A percentile compares a stretch with the other conserved stretches of the same genome.
These are phyloP conservation scores for Phorcus lineatus DNA, from an alignment of 2,888 invertebrate genomes.

Conservation along the genomic window DNA sequence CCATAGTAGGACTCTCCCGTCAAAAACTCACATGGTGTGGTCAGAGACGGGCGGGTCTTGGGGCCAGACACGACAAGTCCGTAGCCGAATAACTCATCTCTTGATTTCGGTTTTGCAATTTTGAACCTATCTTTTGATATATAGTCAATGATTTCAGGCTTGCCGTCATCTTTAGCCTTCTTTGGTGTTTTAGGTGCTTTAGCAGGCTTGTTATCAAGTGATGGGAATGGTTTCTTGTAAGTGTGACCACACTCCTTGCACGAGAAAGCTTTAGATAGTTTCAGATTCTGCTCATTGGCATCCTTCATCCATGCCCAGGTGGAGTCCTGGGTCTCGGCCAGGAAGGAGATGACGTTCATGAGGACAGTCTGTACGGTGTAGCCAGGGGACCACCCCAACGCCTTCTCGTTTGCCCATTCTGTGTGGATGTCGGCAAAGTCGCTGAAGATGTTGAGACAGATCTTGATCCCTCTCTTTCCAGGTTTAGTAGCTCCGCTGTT, in stretches of 20 bases:
- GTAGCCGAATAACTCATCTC: slow-evolving; percentile 61
- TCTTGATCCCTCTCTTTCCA: slow-evolving; percentile 64
- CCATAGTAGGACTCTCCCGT: slow-evolving; percentile 56
- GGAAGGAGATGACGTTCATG: slow-evolving; percentile 65
- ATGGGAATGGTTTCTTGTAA: slow-evolving; percentile 60
- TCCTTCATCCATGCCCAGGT: slow-evolving; percentile 42
- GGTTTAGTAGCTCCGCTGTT: slow-evolving; percentile 64
- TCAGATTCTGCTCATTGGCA: slow-evolving; percentile 56
- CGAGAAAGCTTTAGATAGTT: slow-evolving; percentile 56
- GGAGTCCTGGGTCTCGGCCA: slow-evolving; percentile 59
- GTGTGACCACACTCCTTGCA: slow-evolving; percentile 67
- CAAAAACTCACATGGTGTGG: slow-evolving; percentile 67
- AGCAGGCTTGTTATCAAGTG: slow-evolving; percentile 42
- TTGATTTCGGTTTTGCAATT: slow-evolving; percentile 47
- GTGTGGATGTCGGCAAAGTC: slow-evolving; percentile 66
- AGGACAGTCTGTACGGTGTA: slow-evolving; percentile 68
- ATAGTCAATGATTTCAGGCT: slow-evolving; percentile 58
- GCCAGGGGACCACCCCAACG: slow-evolving; percentile 66
- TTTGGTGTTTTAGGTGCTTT: slow-evolving; percentile 31
- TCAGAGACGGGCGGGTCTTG: slow-evolving; percentile 56
- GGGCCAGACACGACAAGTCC: slow-evolving; percentile 65
- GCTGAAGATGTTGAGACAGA: slow-evolving; percentile 67
- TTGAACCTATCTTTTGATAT: slow-evolving; percentile 61
- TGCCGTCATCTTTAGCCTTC: slow-evolving; percentile 15
- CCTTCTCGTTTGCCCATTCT: slow-evolving; percentile 67